phyloP scores from a whole-genome alignment of 2,113 vertebrate species.

The Spea bombifrons region DNA sequence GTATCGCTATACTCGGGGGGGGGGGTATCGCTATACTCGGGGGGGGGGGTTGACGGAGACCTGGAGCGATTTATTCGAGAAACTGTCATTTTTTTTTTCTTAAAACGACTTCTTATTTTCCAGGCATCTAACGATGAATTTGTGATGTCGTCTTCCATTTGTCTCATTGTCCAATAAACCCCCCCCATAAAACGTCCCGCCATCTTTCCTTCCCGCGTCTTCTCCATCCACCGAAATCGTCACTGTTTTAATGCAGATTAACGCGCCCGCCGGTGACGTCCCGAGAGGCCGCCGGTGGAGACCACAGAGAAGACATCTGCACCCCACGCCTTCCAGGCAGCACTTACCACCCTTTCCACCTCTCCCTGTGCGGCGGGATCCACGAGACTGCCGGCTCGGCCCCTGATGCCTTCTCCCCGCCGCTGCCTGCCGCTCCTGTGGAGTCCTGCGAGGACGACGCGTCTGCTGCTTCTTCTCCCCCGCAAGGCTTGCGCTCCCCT shows the following conservation, averaged over 20 bases:
- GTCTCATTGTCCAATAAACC: constrained; percentile 51
- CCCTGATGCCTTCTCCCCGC: constrained; percentile 46
- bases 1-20: too few species aligned
- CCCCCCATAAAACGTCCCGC: constrained; percentile 35
- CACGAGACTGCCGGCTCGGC: constrained; percentile 61
- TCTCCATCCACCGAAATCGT: constrained; percentile 47
- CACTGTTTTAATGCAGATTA: constrained; percentile 87
- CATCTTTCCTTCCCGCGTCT: constrained; percentile 46
- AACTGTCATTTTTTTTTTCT: too few species aligned
- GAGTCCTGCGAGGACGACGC: constrained; percentile 27
- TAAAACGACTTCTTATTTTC: constrained; percentile 79
- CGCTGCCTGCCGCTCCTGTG: constrained; percentile 34
- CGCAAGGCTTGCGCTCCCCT: constrained; percentile 59
- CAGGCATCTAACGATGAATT: constrained; percentile 96
- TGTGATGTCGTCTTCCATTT: constrained; percentile 80
- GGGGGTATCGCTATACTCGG: too few species aligned
- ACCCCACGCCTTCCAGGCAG: constrained; percentile 65
- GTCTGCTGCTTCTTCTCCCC: constrained; percentile 49
- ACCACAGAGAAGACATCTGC: constrained; percentile 82
- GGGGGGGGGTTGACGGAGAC: too few species aligned
- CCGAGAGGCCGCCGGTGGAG: constrained; percentile 83
- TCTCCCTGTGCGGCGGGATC: constrained; percentile 56
- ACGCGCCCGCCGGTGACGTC: constrained; percentile 83
- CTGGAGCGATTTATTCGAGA: not conserved
- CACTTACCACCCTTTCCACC: constrained; percentile 51